Conservation (phyloP, 2,888 invertebrate species). For the Agonopterix alstromeriana region DNA sequence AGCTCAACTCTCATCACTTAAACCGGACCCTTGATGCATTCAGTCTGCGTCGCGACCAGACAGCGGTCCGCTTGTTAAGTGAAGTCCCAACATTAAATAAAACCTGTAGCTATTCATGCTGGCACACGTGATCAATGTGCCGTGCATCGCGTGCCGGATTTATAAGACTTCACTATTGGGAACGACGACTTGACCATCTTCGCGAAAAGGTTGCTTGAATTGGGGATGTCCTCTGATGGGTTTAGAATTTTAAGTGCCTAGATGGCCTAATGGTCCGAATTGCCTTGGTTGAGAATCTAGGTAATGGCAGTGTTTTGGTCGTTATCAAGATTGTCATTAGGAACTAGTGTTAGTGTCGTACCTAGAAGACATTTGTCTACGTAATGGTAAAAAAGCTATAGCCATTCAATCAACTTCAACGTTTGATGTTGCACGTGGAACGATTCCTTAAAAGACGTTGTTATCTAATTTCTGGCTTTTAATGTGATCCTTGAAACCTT, state of each 20-base stretch:
- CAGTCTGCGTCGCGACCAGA: conserved; percentile 32
- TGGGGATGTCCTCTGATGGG: no score
- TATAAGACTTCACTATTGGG: conserved; percentile 37
- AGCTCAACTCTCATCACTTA: conserved; percentile 29
- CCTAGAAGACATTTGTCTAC: no score
- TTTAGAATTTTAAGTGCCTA: no score
- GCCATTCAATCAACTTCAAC: no score
- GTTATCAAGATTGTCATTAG: no score
- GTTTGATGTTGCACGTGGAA: no score
- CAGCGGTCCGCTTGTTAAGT: conserved; percentile 50
- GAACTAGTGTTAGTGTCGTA: no score
- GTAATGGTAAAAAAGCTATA: no score
- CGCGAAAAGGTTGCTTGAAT: no score
- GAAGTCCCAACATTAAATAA: conserved; percentile 42
- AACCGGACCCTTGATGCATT: conserved; percentile 36
- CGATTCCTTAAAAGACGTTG: no score
- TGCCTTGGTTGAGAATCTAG: conserved; percentile 2
- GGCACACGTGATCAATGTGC: conserved; percentile 42
- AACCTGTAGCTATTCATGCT: conserved; percentile 56
- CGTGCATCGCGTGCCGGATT: conserved; percentile 39
- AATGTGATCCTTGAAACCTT: neutral
- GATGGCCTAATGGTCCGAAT: conserved; percentile 5
- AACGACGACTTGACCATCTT: conserved; percentile 16
- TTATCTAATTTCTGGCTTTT: no score
- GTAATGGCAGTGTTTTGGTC: no score